Conservation (phyloP, 2,888 invertebrate genomes). For the Drosophila nigricruria region DNA sequence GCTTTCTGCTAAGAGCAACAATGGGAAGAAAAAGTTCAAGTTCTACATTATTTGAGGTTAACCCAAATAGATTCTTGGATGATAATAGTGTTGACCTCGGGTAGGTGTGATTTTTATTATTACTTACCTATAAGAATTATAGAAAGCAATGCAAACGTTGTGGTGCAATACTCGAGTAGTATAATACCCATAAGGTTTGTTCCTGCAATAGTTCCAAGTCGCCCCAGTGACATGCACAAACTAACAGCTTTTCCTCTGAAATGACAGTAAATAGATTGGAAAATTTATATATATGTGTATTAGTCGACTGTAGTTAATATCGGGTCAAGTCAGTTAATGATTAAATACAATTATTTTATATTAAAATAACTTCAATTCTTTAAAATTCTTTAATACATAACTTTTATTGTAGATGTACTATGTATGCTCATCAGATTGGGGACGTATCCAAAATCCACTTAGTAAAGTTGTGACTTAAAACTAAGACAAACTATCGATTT, state of each 20-base stretch:
- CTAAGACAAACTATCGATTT: too few species aligned
- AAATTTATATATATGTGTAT: neutral
- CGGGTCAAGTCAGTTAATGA: too few species aligned
- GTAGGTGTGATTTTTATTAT: neutral
- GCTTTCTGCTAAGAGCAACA: too few species aligned
- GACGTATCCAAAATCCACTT: too few species aligned
- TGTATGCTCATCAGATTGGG: too few species aligned
- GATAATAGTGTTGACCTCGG: neutral
- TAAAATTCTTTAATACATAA: too few species aligned
- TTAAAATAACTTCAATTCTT: too few species aligned
- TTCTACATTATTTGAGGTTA: neutral
- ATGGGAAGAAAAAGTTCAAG: neutral
- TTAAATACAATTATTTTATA: too few species aligned
- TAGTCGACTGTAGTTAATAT: neutral
- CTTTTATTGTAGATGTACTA: too few species aligned
- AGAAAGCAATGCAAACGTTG: constrained; percentile 74
- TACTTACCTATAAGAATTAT: constrained; percentile 66
- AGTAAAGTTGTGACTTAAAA: too few species aligned
- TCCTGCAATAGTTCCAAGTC: constrained; percentile 77
- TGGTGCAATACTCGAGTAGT: constrained; percentile 71
- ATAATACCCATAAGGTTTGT: constrained; percentile 77
- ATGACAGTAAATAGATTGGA: neutral
- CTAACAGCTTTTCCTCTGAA: constrained; percentile 80
- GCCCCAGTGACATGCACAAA: constrained; percentile 74
- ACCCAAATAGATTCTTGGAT: neutral